Evolutionary conservation across 2,888 invertebrate species (phyloP).

Genomic region (Ferrisia virgata): DNA sequence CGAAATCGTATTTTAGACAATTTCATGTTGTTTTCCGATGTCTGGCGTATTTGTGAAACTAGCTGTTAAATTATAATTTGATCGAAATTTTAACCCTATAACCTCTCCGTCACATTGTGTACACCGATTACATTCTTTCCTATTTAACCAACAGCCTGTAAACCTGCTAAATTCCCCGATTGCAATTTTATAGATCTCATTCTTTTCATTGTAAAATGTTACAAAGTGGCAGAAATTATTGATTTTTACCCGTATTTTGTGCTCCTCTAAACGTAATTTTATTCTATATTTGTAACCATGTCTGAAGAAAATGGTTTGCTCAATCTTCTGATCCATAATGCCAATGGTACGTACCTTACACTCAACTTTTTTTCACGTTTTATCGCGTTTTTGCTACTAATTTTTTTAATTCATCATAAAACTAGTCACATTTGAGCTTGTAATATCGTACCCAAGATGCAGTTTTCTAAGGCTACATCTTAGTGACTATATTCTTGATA

Average conservation of each 20-base stretch:
- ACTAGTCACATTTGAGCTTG: neutral
- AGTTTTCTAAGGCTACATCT: neutral
- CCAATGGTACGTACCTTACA: slow-evolving; percentile 20
- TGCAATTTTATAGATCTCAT: neutral
- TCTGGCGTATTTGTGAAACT: neutral
- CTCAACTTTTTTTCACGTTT: neutral
- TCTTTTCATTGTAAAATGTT: neutral
- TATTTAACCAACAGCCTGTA: neutral
- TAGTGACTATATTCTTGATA: neutral
- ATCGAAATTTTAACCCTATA: neutral
- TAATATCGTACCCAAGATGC: neutral
- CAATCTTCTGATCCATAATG: slow-evolving; percentile 29
- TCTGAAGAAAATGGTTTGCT: slow-evolving; percentile 32
- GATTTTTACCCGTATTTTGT: neutral
- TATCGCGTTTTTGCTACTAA: neutral
- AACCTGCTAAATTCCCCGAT: neutral
- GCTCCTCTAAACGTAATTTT: neutral
- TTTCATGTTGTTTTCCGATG: slow-evolving; percentile 9
- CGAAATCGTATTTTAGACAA: slow-evolving; percentile 9
- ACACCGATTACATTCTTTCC: neutral
- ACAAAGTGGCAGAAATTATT: neutral
- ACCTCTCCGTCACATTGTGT: neutral
- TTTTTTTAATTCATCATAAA: neutral
- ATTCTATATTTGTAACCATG: slow-evolving; percentile 12
- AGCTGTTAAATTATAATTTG: neutral